Evolutionary conservation across 1,140 invertebrate genomes (phyloP).

Genomic region (Caenorhabditis elegans): DNA sequence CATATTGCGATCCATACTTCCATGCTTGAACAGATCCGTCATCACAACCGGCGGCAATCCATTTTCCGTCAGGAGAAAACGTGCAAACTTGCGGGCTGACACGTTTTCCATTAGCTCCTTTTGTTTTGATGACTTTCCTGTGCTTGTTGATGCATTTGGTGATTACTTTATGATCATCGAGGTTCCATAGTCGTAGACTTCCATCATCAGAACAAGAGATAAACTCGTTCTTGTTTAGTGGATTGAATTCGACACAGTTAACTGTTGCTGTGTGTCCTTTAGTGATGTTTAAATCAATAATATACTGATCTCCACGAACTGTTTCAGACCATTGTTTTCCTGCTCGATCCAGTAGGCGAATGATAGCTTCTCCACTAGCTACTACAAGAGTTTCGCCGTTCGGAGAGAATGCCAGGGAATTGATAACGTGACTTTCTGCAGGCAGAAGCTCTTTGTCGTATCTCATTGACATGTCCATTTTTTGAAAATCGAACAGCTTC

Average conservation of each 20-base stretch:
- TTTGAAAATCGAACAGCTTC: conserved; percentile 95
- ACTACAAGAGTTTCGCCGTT: conserved; percentile 93
- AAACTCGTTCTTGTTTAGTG: conserved; percentile 85
- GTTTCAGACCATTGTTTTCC: conserved; percentile 93
- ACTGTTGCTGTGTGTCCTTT: conserved; percentile 92
- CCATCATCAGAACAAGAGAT: conserved; percentile 88
- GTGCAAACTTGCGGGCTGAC: conserved; percentile 81
- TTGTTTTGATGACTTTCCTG: conserved; percentile 80
- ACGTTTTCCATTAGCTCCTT: conserved; percentile 83
- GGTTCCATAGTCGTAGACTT: conserved; percentile 85
- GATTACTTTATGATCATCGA: conserved; percentile 73
- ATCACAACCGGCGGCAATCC: conserved; percentile 84
- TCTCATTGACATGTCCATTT: conserved; percentile 87
- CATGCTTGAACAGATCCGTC: conserved; percentile 97
- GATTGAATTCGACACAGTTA: conserved; percentile 90
- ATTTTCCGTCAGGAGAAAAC: conserved; percentile 82
- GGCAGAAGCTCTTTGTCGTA: conserved; percentile 88
- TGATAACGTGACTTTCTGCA: conserved; percentile 90
- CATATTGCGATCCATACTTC: conserved; percentile 80
- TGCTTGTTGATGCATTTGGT: conserved; percentile 72
- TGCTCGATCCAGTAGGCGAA: conserved; percentile 90
- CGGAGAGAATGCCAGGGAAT: conserved; percentile 83
- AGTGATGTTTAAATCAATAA: conserved; percentile 87
- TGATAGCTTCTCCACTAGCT: conserved; percentile 80
- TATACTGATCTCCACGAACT: conserved; percentile 87